Base-by-base conservation (phyloP, 2,888 invertebrate genomes). In the Aromia moschata region DNA sequence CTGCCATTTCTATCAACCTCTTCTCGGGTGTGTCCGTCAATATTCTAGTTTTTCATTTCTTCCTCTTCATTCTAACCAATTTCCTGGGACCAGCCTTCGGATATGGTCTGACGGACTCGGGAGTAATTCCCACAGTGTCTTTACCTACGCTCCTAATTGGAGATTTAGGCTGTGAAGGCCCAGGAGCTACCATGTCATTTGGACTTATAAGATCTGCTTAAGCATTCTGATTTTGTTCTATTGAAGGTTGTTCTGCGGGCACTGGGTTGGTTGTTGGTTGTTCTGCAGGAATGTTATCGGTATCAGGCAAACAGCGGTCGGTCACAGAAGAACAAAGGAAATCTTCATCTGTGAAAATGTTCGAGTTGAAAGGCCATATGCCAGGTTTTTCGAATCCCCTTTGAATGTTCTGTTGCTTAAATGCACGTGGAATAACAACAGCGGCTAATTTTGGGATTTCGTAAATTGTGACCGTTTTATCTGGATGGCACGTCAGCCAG, bases 311-410 rank as follows among this genome's bases (percentile, higher is more conserved):
- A n/a, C n/a, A n/a, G n/a, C 52, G 46, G 15, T 56, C 59, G 11
- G 59, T 53, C 0, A 64, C 56, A 55, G 20, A 56, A 20, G 56
- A 55, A 44, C 47, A 20, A 4, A 64, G 10, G 41, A 67, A 69
- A 53, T 67, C 67, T 11, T 44, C 37, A 18, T 67, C 67, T 5
- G 52, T 33, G 53, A 64, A 66, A 12, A 64, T 66, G 36, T 67
- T 60, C 4, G 52, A 14, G 56, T 67, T 64, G 16, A 65, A 63
- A 7, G 66, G 70, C 12, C 45, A 61, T 45, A 68, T 67, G 20
- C 65, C 65, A n/a, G 67, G 58, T 53, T 51, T 58, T 20, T 44
- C 41, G 54, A 70, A 71, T 17, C 60, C 54, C 31, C 58, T 61
- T 25, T 40, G 56, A 25, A 65, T 66, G 49, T 69, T 71, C 30